Percentiles rank a stretch among this genome's conserved stretches.
Evolutionary conservation across 2,113 vertebrate genomes (phyloP).

Genomic region (Etia nguti): DNA sequence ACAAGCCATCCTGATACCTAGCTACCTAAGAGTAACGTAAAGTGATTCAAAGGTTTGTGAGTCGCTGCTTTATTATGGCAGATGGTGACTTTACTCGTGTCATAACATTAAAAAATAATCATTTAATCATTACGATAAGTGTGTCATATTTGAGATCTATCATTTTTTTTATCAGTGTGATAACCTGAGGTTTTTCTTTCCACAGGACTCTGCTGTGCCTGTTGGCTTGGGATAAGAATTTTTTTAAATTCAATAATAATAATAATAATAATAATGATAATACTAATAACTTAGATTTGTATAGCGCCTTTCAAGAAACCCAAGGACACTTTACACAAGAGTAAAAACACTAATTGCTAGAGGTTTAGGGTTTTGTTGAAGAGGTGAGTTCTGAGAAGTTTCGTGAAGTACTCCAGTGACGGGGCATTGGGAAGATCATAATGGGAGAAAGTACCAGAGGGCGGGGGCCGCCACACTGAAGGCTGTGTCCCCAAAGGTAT

Average conservation of each 20-base stretch:
- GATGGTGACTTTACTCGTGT: not conserved
- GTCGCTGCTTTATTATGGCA: not conserved
- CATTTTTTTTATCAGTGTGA: not conserved
- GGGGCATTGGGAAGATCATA: not conserved
- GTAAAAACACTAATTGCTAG: not conserved
- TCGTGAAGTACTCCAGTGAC: not conserved
- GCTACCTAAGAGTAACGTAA: too few species aligned
- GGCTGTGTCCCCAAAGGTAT: not conserved
- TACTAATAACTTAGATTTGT: not conserved
- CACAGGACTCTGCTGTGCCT: not conserved
- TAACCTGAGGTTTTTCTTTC: not conserved
- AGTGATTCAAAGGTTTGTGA: too few species aligned
- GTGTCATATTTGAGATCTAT: not conserved
- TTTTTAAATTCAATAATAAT: not conserved
- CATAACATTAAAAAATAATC: not conserved
- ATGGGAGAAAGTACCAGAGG: not conserved
- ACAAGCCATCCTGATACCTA: too few species aligned
- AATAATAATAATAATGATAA: not conserved
- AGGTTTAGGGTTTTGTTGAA: not conserved
- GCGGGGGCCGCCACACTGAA: not conserved
- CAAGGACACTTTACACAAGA: not conserved
- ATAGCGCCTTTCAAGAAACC: not conserved
- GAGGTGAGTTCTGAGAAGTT: not conserved
- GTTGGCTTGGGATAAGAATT: not conserved
- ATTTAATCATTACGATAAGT: not conserved